Evolutionary conservation across 1,140 invertebrate genomes (phyloP).

Genomic region (Sinella curviseta): DNA sequence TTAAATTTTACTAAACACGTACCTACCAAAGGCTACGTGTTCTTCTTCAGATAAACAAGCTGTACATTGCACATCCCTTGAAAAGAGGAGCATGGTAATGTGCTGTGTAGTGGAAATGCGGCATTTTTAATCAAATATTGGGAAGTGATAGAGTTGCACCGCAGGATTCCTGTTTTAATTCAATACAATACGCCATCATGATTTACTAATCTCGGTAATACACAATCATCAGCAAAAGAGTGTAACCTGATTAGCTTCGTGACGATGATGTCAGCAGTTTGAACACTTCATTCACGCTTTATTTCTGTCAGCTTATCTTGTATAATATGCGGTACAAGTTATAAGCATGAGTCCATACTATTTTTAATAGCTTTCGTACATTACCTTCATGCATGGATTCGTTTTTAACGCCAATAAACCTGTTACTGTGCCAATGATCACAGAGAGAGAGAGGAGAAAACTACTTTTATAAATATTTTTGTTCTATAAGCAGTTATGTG

Average conservation of each 20-base stretch:
- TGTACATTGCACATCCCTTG: too few species aligned
- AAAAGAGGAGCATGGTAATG: background rate
- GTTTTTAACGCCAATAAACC: background rate
- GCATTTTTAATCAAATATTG: background rate
- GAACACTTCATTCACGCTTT: background rate
- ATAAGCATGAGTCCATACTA: too few species aligned
- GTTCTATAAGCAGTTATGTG: too few species aligned
- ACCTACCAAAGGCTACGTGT: too few species aligned
- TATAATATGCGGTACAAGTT: too few species aligned
- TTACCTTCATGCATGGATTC: background rate
- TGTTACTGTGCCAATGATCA: too few species aligned
- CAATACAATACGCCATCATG: background rate
- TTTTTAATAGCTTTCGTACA: too few species aligned
- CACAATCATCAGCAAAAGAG: background rate
- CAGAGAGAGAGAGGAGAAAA: too few species aligned
- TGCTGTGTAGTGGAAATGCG: background rate
- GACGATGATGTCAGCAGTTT: constrained; percentile 20
- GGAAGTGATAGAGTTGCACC: background rate
- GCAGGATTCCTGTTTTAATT: background rate
- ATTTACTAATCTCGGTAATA: background rate
- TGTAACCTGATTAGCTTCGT: constrained; percentile 11
- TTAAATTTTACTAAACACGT: too few species aligned
- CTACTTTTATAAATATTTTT: too few species aligned
- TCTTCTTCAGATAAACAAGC: too few species aligned
- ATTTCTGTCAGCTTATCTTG: background rate